Conservation (phyloP, 2,797 vertebrate species). For the Microtus obscurus region DNA sequence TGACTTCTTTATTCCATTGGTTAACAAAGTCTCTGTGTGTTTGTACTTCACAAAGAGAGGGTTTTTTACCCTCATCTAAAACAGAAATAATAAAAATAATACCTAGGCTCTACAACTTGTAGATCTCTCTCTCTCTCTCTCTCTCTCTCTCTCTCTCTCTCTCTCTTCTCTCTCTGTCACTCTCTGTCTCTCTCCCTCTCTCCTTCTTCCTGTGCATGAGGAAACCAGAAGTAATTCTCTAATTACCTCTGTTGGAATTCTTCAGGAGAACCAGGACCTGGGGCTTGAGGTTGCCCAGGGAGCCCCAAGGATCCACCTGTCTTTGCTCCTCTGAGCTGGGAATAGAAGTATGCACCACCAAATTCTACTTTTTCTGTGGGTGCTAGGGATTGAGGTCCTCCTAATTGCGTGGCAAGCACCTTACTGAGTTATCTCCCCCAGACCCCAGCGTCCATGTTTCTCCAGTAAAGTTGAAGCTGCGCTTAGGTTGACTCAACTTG, state of each 20-base stretch:
- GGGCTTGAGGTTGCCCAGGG: background rate
- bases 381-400: background rate
- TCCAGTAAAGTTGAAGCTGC: background rate
- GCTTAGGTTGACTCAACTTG: background rate
- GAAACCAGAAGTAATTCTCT: background rate
- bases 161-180: fast-evolving
- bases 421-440: background rate
- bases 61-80: background rate
- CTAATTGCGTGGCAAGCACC: fast-evolving
- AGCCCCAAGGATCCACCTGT: background rate
- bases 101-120: background rate
- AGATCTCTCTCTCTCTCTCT: too few relatives aligned
- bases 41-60: background rate
- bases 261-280: background rate
- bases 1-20: background rate
- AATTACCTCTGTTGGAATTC: background rate
- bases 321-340: background rate
- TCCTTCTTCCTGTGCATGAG: background rate
- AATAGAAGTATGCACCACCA: background rate
- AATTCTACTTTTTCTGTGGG: background rate
- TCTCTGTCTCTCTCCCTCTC: background rate
- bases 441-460: background rate
- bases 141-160: background rate
- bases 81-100: background rate
- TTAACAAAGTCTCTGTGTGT: background rate